A percentile compares a stretch with the other conserved stretches of the same genome.
Conservation (phyloP, 2,797 vertebrate genomes). For the Coregonus suidteri region DNA sequence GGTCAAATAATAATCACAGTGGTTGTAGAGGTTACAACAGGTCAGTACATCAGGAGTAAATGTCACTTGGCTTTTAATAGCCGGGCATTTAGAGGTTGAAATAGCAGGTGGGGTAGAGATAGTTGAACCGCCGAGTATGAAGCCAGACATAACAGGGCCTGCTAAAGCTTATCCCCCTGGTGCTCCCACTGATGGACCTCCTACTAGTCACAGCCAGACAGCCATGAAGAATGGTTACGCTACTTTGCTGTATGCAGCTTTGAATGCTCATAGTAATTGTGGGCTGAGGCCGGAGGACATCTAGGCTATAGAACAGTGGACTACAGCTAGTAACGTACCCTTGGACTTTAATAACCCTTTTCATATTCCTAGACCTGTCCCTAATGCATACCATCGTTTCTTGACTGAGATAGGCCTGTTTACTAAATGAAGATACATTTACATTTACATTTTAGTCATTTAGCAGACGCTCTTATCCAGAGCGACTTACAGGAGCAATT, state of each 20-base stretch:
- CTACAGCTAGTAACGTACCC: background rate
- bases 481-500: too few relatives aligned
- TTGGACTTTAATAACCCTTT: background rate
- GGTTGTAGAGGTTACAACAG: too few relatives aligned
- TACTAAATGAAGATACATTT: background rate
- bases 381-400: background rate
- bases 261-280: background rate
- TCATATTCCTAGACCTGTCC: background rate
- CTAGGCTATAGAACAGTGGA: background rate
- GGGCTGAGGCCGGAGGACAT: background rate
- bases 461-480: too few relatives aligned
- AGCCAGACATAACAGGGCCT: slow-evolving; percentile 48
- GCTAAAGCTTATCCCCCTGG: slow-evolving; percentile 25
- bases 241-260: background rate
- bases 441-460: too few relatives aligned
- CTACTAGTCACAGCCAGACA: background rate
- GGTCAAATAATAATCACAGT: too few relatives aligned
- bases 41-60: too few relatives aligned
- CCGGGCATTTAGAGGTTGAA: too few relatives aligned
- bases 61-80: too few relatives aligned
- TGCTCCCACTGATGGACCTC: background rate
- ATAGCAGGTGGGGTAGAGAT: too few relatives aligned
- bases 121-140: background rate
- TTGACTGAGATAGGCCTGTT: background rate
- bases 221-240: background rate